Evolutionary conservation across 1,140 invertebrate genomes (phyloP).

Genomic region (Magallana ariakensis): DNA sequence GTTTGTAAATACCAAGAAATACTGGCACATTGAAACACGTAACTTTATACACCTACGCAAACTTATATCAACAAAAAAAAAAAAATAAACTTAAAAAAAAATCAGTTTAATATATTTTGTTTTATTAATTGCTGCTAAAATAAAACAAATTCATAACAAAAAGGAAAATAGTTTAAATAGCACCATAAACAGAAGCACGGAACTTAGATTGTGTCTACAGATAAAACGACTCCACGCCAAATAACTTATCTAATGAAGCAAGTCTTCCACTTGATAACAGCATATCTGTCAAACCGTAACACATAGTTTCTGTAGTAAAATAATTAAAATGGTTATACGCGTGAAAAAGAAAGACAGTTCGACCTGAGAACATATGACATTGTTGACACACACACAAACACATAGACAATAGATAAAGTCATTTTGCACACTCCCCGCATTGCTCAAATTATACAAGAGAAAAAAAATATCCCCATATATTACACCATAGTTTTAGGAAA

Average conservation of each 20-base stretch:
- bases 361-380: slow-evolving; percentile 28
- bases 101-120: background rate
- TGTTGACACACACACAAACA: background rate
- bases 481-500: background rate
- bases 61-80: background rate
- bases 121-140: slow-evolving; percentile 21
- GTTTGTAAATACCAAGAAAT: background rate
- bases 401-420: background rate
- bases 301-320: background rate
- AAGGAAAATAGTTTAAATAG: slow-evolving; percentile 11
- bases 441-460: background rate
- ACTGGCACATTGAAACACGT: background rate
- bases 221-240: background rate
- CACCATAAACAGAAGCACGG: slow-evolving; percentile 27
- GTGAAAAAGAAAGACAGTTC: slow-evolving; percentile 12
- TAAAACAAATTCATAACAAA: slow-evolving; percentile 21
- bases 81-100: background rate
- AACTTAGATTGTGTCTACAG: slow-evolving; percentile 20
- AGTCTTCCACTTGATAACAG: background rate
- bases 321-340: slow-evolving; percentile 11
- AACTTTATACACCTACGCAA: background rate
- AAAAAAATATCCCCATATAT: background rate
- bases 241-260: background rate
- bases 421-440: slow-evolving; percentile 30
- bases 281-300: background rate